phyloP scores from a whole-genome alignment of 2,113 vertebrate genomes.

The Enhydra lutris region DNA sequence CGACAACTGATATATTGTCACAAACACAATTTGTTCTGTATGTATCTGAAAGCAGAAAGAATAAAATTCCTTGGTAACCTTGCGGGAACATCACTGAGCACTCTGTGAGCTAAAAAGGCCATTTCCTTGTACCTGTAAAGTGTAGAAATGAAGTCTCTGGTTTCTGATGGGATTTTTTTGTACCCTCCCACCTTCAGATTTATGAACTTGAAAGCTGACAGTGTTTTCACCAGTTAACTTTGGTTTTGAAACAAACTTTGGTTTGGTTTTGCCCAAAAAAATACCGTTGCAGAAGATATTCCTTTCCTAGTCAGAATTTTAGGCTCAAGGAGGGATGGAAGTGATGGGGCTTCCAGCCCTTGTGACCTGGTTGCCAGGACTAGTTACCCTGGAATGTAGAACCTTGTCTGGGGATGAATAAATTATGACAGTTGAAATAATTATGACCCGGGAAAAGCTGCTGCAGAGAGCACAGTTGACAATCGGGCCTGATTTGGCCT shows the following conservation, averaged over 20 bases:
- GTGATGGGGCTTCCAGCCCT: neutral
- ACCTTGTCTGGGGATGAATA: conserved; percentile 58
- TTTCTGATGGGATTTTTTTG: neutral
- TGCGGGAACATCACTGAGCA: neutral
- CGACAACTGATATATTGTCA: neutral
- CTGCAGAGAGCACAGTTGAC: neutral
- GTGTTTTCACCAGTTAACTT: neutral
- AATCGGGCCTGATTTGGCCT: neutral
- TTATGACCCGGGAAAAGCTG: conserved; percentile 31
- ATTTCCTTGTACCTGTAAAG: neutral
- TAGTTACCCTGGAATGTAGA: neutral
- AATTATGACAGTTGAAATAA: conserved; percentile 71
- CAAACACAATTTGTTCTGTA: neutral
- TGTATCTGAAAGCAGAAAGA: neutral
- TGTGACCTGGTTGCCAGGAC: neutral
- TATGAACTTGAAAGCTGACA: neutral
- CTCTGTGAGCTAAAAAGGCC: neutral
- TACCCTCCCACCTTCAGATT: neutral
- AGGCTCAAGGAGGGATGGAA: neutral
- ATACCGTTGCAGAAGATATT: neutral
- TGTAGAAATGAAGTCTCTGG: neutral
- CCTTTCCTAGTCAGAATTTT: neutral
- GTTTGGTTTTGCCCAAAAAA: neutral
- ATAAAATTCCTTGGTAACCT: neutral
- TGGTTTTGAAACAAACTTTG: conserved; percentile 33